A percentile compares a stretch with the other conserved stretches of the same genome.
Evolutionary conservation across 2,797 vertebrate species (phyloP).

Genomic region (Halcyon chelicuti): DNA sequence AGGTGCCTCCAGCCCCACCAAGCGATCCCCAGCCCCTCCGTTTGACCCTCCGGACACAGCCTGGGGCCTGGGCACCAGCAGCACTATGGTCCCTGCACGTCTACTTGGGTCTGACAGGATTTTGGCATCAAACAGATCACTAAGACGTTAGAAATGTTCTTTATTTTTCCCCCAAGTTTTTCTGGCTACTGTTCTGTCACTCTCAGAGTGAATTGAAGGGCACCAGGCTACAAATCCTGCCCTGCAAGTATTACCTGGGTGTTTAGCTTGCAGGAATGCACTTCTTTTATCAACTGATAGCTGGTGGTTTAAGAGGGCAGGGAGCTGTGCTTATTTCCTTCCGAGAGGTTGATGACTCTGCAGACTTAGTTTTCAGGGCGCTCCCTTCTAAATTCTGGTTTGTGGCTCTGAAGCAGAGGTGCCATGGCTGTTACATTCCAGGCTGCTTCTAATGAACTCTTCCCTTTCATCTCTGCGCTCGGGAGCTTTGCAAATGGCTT

Average conservation of each 20-base stretch:
- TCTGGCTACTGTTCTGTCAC: not conserved
- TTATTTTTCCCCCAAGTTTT: not conserved
- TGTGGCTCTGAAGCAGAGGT: not conserved
- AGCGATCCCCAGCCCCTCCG: not conserved
- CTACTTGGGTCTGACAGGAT: not conserved
- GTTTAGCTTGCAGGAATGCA: not conserved
- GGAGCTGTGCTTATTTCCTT: not conserved
- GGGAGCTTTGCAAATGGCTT: not conserved
- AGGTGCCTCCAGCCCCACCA: not conserved
- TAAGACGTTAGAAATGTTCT: not conserved
- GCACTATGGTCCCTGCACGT: not conserved
- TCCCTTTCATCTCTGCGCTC: not conserved
- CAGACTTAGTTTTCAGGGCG: not conserved
- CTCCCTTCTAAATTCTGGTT: not conserved
- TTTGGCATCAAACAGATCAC: not conserved
- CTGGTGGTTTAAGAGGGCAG: not conserved
- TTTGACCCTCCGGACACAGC: not conserved
- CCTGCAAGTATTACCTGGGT: not conserved
- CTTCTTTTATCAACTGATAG: constrained; percentile 27
- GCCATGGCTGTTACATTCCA: not conserved
- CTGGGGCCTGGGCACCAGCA: not conserved
- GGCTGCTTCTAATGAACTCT: not conserved
- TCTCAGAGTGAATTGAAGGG: not conserved
- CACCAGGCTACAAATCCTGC: constrained; percentile 30
- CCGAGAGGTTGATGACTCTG: not conserved